These are phyloP conservation scores for Mythimna vitellina DNA, from an alignment of 2,888 invertebrate species.

Conservation along the genomic window DNA sequence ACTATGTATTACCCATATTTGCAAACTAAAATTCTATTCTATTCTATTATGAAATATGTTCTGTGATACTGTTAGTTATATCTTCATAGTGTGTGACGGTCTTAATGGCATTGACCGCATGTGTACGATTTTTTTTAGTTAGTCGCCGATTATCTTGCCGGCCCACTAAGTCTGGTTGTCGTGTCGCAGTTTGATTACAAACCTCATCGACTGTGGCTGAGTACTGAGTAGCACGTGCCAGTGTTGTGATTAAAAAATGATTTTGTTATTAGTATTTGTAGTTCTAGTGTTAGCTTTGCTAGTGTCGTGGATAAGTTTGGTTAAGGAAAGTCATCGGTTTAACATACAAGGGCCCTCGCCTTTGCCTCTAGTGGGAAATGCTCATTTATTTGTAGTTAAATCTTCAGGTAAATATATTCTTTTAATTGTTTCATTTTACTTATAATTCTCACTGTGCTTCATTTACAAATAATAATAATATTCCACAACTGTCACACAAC, in stretches of 20 bases:
- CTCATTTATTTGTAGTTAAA: slow-evolving; percentile 81
- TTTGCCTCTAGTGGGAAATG: slow-evolving; percentile 89
- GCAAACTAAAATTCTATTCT: no score
- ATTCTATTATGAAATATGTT: no score
- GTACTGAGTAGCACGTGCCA: slow-evolving; percentile 64
- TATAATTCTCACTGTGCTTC: neutral
- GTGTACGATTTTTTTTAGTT: slow-evolving; percentile 37
- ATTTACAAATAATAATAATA: no score
- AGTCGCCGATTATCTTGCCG: slow-evolving; percentile 34
- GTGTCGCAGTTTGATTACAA: slow-evolving; percentile 43
- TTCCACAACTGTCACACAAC: no score
- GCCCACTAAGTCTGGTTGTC: slow-evolving; percentile 35
- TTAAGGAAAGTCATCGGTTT: slow-evolving; percentile 63
- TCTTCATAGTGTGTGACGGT: no score
- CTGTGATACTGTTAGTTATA: no score
- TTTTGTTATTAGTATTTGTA: slow-evolving; percentile 61
- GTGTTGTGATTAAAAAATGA: slow-evolving; percentile 77
- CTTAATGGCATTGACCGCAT: slow-evolving; percentile 36
- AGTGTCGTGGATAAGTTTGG: slow-evolving; percentile 74
- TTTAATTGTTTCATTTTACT: neutral
- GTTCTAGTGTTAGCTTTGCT: slow-evolving; percentile 59
- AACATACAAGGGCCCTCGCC: slow-evolving; percentile 78
- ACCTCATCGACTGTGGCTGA: slow-evolving; percentile 48
- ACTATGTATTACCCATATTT: no score
- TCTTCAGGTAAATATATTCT: slow-evolving; percentile 76